Base-by-base conservation (phyloP, 1,140 invertebrate species). In the Tetramorium simillimum region DNA sequence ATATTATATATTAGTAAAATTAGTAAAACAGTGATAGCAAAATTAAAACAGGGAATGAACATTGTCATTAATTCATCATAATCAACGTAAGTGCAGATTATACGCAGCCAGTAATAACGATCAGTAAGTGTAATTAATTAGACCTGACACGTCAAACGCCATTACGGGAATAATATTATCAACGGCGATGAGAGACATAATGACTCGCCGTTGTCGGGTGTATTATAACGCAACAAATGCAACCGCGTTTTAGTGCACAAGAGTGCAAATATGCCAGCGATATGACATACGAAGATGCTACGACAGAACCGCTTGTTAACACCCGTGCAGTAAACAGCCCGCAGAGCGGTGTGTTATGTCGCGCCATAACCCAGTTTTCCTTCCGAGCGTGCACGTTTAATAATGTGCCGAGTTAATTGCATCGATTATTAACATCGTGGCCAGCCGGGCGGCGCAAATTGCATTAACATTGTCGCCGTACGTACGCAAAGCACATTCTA, bases 331-430 rank as follows among this genome's bases (percentile, higher is more conserved):
- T 62, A 84, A 84, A 84, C 80, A 84, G 40, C 78, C 65, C 33
- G 78, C 69, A 37, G 24, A 84, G 24, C 80, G 53, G 40, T 75
- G 69, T 75, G 69, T 84, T 84, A 73, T 73, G 80, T 84, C 80
- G 69, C 56, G 53, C 24, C 21, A 58, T 84, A 84, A 84, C 80
- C 82, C 75, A 85, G 75, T 78, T 85, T 85, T 78, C 82, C 72
- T 85, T 63, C 73, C 58, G 49, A 85, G 75, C 58, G 46, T 76
- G 62, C 60, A 33, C 60, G 33, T 78, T 85, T 85, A 85, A 85
- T 78, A 85, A 85, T 63, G 82, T n/a, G 72, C 73, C 37, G 40
- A 58, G 72, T 85, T 85, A 78, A 85, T 85, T 85, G 73, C 75
- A 78, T 85, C 72, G 51, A 85, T 85, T 85, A 85, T 85, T 78